Conservation (phyloP, 2,797 vertebrate genomes). For the Ceryle rudis region DNA sequence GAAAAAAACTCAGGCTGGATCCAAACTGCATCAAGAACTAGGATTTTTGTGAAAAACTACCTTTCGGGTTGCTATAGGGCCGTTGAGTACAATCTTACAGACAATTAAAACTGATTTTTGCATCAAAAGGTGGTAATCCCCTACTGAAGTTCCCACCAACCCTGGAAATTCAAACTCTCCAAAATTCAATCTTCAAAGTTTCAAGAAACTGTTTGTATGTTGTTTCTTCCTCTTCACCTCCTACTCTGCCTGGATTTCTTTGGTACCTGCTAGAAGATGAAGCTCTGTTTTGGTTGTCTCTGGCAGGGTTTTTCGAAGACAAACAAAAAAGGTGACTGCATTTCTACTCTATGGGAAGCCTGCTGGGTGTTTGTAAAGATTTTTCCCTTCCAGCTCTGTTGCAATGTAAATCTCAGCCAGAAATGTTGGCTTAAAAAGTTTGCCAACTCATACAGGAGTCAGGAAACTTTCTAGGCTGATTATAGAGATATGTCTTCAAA, state of each 20-base stretch:
- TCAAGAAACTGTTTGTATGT: background rate
- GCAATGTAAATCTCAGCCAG: background rate
- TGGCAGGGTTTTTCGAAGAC: background rate
- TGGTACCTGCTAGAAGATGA: background rate
- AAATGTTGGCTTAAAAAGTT: background rate
- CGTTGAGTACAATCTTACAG: background rate
- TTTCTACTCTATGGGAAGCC: background rate
- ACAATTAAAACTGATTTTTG: background rate
- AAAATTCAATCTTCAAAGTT: background rate
- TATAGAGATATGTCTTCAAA: conserved; percentile 2
- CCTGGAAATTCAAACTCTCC: background rate
- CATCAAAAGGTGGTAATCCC: background rate
- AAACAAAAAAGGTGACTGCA: background rate
- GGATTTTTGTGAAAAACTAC: background rate
- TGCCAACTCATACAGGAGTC: background rate
- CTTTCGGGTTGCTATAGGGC: background rate
- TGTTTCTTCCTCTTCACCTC: background rate
- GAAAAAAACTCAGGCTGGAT: background rate
- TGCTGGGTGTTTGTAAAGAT: background rate
- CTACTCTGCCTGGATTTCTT: background rate
- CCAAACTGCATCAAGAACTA: fast-evolving
- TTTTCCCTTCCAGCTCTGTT: background rate
- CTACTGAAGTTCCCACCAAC: background rate
- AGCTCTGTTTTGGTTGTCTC: background rate
- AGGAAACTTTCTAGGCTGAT: conserved; percentile 19